Percentiles rank a stretch among this genome's conserved stretches.
phyloP scores from a whole-genome alignment of 2,113 vertebrate genomes.

The Austrofundulus limnaeus region DNA sequence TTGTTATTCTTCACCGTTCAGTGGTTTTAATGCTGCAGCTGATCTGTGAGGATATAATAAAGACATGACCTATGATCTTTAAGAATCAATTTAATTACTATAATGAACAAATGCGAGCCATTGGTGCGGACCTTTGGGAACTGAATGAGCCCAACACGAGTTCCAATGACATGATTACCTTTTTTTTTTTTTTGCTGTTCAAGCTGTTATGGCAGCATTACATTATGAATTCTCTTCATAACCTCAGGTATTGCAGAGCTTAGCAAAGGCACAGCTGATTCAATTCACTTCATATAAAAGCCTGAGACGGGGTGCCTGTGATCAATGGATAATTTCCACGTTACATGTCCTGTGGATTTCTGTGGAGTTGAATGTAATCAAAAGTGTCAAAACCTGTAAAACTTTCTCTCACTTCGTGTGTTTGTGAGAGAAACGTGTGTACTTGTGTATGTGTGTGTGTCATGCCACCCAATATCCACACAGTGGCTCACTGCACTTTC shows the following conservation, averaged over 20 bases:
- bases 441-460: constrained; percentile 21
- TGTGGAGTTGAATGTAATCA: constrained; percentile 67
- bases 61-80: constrained; percentile 4
- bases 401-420: constrained; percentile 44
- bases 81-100: constrained; percentile 60
- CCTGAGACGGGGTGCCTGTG: constrained; percentile 40
- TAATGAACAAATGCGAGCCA: constrained; percentile 62
- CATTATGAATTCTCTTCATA: constrained; percentile 64
- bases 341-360: constrained; percentile 63
- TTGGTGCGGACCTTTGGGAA: constrained; percentile 56
- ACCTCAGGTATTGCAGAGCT: constrained; percentile 63
- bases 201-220: constrained; percentile 61
- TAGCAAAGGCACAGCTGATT: constrained; percentile 58
- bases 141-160: constrained; percentile 40
- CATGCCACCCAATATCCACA: constrained; percentile 53
- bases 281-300: constrained; percentile 64
- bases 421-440: constrained; percentile 13
- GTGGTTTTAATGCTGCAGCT: neutral
- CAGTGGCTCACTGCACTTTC: constrained; percentile 40
- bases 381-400: constrained; percentile 69
- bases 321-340: constrained; percentile 74
- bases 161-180: constrained; percentile 54
- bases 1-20: neutral
- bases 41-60: constrained; percentile 9
- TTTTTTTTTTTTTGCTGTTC: constrained; percentile 56